Percentiles rank a stretch among this genome's conserved stretches.
phyloP scores from a whole-genome alignment of 2,888 invertebrate species.

The Atherix ibis region DNA sequence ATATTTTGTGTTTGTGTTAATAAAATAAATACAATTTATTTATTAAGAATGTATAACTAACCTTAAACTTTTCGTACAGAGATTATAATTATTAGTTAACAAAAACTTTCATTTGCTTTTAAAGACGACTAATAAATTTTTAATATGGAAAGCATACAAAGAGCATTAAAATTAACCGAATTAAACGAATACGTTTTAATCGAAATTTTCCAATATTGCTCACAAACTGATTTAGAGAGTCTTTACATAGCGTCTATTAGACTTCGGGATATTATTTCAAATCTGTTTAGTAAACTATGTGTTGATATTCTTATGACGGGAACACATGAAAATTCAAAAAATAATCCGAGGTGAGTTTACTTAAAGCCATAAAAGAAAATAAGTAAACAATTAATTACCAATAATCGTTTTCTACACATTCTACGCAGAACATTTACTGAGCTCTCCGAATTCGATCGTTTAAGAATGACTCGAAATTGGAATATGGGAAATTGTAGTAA shows the following conservation, averaged over 20 bases:
- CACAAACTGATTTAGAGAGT: conserved; percentile 34
- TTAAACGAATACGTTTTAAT: conserved; percentile 33
- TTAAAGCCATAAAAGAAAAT: not conserved
- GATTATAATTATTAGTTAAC: too few species aligned
- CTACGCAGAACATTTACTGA: conserved; percentile 21
- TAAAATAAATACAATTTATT: too few species aligned
- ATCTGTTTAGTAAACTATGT: conserved; percentile 26
- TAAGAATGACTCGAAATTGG: conserved; percentile 38
- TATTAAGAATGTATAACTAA: too few species aligned
- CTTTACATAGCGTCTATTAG: conserved; percentile 35
- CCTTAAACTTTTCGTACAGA: too few species aligned
- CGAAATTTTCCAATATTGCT: conserved; percentile 37
- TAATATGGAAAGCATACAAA: too few species aligned
- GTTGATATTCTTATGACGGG: conserved; percentile 26
- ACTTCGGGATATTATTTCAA: conserved; percentile 34
- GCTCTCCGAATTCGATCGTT: conserved; percentile 23
- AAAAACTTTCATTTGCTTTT: too few species aligned
- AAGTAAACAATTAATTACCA: too few species aligned
- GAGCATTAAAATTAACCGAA: too few species aligned
- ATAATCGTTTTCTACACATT: too few species aligned
- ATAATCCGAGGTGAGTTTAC: conserved; percentile 21
- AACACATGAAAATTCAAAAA: conserved; percentile 20
- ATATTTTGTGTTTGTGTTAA: too few species aligned
- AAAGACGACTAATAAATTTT: too few species aligned
- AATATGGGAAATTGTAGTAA: conserved; percentile 36